Conservation (phyloP, 2,113 vertebrate species). For the Tragelaphus scriptus region DNA sequence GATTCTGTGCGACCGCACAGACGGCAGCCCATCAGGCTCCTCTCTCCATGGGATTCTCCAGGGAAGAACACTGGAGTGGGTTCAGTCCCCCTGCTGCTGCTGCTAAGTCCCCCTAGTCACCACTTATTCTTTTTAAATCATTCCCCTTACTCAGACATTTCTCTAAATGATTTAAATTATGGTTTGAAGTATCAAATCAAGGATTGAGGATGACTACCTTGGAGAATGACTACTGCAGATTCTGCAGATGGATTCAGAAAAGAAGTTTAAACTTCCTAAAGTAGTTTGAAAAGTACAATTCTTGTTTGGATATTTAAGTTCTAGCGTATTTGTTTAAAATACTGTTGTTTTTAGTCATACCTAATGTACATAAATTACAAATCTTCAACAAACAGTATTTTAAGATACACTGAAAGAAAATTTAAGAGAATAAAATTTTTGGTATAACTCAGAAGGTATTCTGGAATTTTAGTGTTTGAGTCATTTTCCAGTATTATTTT, state of each 20-base stretch:
- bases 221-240: not conserved
- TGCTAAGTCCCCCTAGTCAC: not conserved
- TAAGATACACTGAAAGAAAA: not conserved
- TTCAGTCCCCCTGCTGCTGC: too few species aligned
- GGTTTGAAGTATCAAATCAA: not conserved
- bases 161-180: conserved; percentile 5
- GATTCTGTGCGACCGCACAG: too few species aligned
- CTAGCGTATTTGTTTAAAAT: not conserved
- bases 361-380: not conserved
- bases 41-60: too few species aligned
- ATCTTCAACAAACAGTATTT: not conserved
- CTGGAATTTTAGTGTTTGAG: not conserved
- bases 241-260: not conserved
- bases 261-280: not conserved
- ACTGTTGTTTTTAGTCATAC: not conserved
- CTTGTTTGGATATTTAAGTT: not conserved
- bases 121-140: not conserved
- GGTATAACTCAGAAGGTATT: not conserved
- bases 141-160: not conserved
- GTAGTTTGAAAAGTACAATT: not conserved
- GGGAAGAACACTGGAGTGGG: too few species aligned
- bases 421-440: not conserved
- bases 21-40: too few species aligned
- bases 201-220: not conserved
- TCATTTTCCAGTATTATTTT: not conserved